Conservation (phyloP, 2,888 invertebrate species). For the Hyles lineata region DNA sequence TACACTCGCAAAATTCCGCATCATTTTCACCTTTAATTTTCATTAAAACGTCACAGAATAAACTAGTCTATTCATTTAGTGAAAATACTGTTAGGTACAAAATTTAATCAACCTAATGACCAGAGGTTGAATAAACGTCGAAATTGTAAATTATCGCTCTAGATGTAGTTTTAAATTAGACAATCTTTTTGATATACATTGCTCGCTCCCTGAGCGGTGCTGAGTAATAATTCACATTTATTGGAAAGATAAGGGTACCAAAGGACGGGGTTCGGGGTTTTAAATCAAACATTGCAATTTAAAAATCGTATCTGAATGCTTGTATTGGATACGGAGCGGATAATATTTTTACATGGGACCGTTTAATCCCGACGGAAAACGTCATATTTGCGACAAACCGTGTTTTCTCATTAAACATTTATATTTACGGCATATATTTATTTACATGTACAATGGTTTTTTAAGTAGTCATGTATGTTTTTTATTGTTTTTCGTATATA, state of each 20-base stretch:
- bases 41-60: not conserved
- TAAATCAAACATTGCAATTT: conserved; percentile 70
- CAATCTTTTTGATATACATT: conserved; percentile 76
- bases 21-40: not conserved
- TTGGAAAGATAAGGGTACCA: conserved; percentile 77
- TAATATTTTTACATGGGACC: conserved; percentile 5
- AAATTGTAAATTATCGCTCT: conserved; percentile 55
- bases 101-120: conserved; percentile 13
- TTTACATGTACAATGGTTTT: not conserved
- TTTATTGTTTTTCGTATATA: not conserved
- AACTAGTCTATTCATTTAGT: not conserved
- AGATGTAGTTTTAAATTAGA: conserved; percentile 76
- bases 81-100: not conserved
- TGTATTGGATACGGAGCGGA: conserved; percentile 2
- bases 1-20: not conserved
- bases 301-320: conserved; percentile 51
- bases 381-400: not conserved
- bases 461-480: not conserved
- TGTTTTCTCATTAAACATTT: not conserved
- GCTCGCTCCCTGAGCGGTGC: conserved; percentile 66
- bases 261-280: conserved; percentile 59
- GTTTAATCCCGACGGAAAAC: conserved; percentile 5
- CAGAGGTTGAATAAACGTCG: conserved; percentile 5
- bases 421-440: not conserved
- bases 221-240: conserved; percentile 77